These are phyloP conservation scores for Dendrocincla fuliginosa DNA, from an alignment of 2,797 vertebrate genomes.

Conservation along the genomic window DNA sequence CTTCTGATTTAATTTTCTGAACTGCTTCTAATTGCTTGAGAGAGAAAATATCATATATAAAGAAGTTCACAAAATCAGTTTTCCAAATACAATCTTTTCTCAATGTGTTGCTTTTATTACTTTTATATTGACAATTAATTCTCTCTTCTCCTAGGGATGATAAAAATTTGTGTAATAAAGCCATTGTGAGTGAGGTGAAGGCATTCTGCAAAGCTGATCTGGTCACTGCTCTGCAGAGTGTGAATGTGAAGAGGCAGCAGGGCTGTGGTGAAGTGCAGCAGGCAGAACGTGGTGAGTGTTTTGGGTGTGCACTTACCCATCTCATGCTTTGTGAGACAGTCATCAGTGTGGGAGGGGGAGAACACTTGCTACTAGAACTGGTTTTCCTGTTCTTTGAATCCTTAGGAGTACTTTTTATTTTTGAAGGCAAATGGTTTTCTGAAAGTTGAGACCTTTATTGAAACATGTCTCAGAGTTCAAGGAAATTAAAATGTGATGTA, in stretches of 20 bases:
- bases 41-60: neutral
- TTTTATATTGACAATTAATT: neutral
- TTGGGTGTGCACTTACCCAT: neutral
- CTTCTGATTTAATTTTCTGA: neutral
- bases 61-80: neutral
- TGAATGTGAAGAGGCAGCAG: slow-evolving; percentile 50
- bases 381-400: neutral
- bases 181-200: slow-evolving; percentile 87
- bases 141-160: slow-evolving; percentile 82
- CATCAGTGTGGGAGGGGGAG: too few relatives aligned
- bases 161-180: slow-evolving; percentile 93
- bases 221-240: slow-evolving; percentile 72
- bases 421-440: neutral
- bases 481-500: neutral
- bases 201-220: slow-evolving; percentile 88
- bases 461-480: neutral
- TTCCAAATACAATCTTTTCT: neutral
- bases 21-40: neutral
- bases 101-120: neutral
- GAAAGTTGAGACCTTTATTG: neutral
- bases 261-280: slow-evolving; percentile 27
- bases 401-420: neutral
- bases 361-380: neutral
- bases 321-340: neutral
- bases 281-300: slow-evolving; percentile 19